Conservation (phyloP, 2,113 vertebrate species). For the Myrmophylax atrothorax region DNA sequence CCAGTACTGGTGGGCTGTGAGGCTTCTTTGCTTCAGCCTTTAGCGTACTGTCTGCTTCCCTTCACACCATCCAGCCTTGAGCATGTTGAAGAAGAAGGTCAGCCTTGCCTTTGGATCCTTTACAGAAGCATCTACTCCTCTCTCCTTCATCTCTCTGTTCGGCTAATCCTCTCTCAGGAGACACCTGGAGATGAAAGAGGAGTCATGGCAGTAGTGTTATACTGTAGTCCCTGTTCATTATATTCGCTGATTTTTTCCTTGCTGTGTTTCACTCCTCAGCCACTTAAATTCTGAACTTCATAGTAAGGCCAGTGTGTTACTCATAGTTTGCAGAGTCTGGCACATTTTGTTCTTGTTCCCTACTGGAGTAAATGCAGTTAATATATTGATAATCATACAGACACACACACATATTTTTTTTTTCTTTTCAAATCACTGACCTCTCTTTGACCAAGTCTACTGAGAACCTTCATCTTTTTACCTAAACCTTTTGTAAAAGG, state of each 20-base stretch:
- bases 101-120: background rate
- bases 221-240: background rate
- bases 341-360: background rate
- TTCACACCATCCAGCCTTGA: background rate
- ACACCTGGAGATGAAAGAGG: background rate
- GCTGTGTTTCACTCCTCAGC: background rate
- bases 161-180: background rate
- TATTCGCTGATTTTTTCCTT: background rate
- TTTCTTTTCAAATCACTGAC: background rate
- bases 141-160: background rate
- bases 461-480: background rate
- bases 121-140: background rate
- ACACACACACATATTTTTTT: rapidly evolving
- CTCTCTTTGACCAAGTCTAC: background rate
- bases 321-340: background rate
- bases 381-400: background rate
- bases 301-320: background rate
- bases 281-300: background rate
- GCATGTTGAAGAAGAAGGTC: background rate
- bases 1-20: background rate
- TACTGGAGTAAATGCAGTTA: background rate
- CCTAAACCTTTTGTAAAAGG: background rate
- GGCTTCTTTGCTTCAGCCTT: background rate
- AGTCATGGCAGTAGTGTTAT: background rate
- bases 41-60: background rate